Evolutionary conservation across 64 coral and sea anemone genomes (phyloP).

Genomic region (Catalaphyllia jardinei): DNA sequence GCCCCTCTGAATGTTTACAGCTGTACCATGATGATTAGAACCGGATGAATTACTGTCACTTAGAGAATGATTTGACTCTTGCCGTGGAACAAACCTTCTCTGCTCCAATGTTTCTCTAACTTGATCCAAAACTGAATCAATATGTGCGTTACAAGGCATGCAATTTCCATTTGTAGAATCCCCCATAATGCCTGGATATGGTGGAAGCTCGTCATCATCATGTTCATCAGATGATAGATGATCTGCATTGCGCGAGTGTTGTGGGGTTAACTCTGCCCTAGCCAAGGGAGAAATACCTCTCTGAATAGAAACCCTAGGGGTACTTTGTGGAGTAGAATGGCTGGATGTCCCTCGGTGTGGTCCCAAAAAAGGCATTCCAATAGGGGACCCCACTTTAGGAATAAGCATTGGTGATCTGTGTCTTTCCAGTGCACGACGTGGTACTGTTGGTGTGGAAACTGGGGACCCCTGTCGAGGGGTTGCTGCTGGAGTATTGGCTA

Average conservation of each 20-base stretch:
- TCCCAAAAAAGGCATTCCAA: constrained; percentile 33
- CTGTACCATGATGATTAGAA: background rate
- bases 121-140: constrained; percentile 43
- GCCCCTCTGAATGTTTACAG: background rate
- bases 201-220: constrained; percentile 30
- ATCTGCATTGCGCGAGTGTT: constrained; percentile 12
- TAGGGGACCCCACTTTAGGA: constrained; percentile 20
- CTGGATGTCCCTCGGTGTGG: background rate
- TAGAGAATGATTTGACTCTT: constrained; percentile 25
- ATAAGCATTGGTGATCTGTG: background rate
- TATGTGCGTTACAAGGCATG: background rate
- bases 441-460: background rate
- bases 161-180: background rate
- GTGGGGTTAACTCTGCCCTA: constrained; percentile 23
- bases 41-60: constrained; percentile 27
- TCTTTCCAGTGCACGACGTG: background rate
- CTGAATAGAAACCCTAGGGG: constrained; percentile 25
- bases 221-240: constrained; percentile 23
- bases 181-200: constrained; percentile 10
- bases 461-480: constrained; percentile 18
- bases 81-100: background rate
- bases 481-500: constrained; percentile 26
- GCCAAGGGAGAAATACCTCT: constrained; percentile 27
- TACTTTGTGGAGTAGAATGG: background rate
- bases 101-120: constrained; percentile 36